A percentile compares a stretch with the other conserved stretches of the same genome.
These are phyloP conservation scores for Magallana ariakensis DNA, from an alignment of 1,140 invertebrate species.

Conservation along the genomic window DNA sequence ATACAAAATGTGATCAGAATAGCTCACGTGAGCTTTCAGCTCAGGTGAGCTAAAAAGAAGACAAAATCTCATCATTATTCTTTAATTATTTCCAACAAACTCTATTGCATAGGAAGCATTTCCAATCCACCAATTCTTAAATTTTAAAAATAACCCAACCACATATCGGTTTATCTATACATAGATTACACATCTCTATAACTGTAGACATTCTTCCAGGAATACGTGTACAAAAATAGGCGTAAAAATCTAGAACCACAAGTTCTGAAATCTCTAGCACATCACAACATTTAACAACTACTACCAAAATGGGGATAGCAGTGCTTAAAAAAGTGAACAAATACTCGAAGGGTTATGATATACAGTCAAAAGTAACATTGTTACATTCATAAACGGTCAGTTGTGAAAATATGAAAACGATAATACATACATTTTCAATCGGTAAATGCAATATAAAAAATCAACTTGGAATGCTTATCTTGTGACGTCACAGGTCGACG, in stretches of 20 bases:
- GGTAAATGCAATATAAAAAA: no score
- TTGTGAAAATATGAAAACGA: no score
- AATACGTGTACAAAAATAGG: constrained; percentile 4
- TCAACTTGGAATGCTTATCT: neutral
- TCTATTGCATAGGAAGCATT: constrained; percentile 26
- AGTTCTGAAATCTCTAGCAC: neutral
- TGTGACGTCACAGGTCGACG: neutral
- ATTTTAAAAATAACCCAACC: neutral
- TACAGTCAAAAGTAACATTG: neutral
- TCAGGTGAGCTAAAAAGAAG: no score
- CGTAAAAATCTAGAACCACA: neutral
- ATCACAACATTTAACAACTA: neutral
- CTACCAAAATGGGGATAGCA: no score
- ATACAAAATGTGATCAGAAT: no score
- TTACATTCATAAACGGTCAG: neutral
- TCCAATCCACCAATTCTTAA: neutral
- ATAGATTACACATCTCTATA: no score
- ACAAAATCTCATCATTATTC: no score
- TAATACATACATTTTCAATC: no score
- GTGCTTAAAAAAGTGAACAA: neutral
- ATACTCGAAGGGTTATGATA: neutral
- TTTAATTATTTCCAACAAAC: neutral
- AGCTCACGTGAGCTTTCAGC: no score
- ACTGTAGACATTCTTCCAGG: neutral
- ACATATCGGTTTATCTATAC: neutral